These are phyloP conservation scores for Edolisoma coerulescens DNA, from an alignment of 2,113 vertebrate genomes.

Conservation along the genomic window DNA sequence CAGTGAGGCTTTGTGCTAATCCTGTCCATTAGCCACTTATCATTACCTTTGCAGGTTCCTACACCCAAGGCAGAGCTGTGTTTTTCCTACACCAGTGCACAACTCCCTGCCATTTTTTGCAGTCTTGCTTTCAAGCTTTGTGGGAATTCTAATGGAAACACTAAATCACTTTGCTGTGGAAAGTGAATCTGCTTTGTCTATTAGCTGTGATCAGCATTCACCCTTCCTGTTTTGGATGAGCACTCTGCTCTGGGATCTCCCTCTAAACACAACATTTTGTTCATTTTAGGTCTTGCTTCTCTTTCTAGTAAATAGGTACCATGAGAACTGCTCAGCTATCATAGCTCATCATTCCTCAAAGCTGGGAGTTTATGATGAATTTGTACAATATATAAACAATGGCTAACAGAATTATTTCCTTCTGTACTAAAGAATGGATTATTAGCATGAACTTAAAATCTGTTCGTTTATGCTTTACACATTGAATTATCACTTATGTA, in stretches of 20 bases:
- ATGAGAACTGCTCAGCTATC: neutral
- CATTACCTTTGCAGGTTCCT: neutral
- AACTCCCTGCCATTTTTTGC: neutral
- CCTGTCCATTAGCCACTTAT: neutral
- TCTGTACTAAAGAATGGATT: neutral
- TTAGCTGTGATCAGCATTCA: neutral
- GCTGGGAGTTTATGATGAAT: neutral
- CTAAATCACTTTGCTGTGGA: neutral
- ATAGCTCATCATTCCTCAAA: neutral
- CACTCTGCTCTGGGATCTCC: neutral
- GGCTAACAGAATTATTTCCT: neutral
- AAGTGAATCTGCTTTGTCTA: neutral
- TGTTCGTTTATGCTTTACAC: neutral
- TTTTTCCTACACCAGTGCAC: neutral
- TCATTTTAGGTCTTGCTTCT: neutral
- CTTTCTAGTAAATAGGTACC: neutral
- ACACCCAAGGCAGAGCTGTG: neutral
- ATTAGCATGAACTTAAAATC: neutral
- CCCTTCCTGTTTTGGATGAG: neutral
- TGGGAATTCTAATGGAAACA: neutral
- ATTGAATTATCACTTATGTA: neutral
- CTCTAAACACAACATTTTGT: neutral
- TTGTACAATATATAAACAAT: neutral
- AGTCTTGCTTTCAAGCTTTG: neutral
- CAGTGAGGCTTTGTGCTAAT: neutral